Percentiles rank a stretch among this genome's conserved stretches.
These are phyloP conservation scores for Rhynchotus rufescens DNA, from an alignment of 2,797 vertebrate species.

Conservation along the genomic window DNA sequence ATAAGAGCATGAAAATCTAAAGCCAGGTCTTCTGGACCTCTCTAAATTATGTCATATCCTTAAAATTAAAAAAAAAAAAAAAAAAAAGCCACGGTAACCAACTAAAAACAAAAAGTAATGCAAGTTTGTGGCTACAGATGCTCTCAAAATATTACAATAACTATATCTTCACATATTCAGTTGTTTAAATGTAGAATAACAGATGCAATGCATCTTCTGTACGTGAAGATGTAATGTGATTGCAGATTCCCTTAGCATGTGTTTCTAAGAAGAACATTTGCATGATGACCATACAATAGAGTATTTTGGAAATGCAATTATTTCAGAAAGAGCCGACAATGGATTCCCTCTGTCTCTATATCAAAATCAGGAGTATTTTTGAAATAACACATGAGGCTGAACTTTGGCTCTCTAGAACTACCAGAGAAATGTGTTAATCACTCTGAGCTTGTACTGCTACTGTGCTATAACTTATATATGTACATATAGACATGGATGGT, in stretches of 20 bases:
- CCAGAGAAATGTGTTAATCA: neutral
- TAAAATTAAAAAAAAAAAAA: neutral
- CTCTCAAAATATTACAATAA: conserved; percentile 48
- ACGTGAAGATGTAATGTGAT: conserved; percentile 29
- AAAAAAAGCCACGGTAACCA: neutral
- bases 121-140: conserved; percentile 25
- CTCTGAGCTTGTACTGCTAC: neutral
- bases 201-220: conserved; percentile 23
- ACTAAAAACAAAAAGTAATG: neutral
- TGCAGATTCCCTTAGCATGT: conserved; percentile 8
- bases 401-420: neutral
- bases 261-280: neutral
- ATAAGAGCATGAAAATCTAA: neutral
- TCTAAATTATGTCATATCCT: neutral
- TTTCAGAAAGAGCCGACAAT: neutral
- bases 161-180: conserved; percentile 55
- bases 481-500: neutral
- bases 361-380: neutral
- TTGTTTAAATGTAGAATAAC: conserved; percentile 72
- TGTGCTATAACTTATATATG: neutral
- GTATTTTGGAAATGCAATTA: neutral
- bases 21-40: neutral
- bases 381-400: neutral
- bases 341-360: neutral
- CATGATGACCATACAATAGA: neutral